Evolutionary conservation across 2,888 invertebrate genomes (phyloP), one percentile per base, ranked within the genome.

Genomic region (Harmothoe impar): DNA sequence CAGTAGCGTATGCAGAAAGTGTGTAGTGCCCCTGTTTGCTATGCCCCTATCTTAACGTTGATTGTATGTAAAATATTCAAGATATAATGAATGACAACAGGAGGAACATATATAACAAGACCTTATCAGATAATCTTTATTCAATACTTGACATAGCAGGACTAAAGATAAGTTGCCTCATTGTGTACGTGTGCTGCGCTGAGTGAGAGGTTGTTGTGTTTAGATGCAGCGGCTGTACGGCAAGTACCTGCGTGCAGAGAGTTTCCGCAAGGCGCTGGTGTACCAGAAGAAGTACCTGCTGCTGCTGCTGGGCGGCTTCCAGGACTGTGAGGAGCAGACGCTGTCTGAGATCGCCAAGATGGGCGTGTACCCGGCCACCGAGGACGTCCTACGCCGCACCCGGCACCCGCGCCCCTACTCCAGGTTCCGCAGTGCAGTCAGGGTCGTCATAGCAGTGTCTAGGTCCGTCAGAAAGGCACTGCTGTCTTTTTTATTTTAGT

Each of bases 211-310:
- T 43, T 43, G 10, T 43, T 43, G 43, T 43, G 43, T 43, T 43
- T 43, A 95, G 94, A 94, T 95, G 85, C 94, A 95, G 91, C 92
- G 95, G 51, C 91, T 95, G 89, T 95, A 95, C 91, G 94, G 95
- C 56, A 97, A 97, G 94, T 98, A 97, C 95, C 96, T 98, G 93
- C 97, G 98, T 54, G 97, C 98, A 5, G 98, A 98, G 95, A 98
- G 98, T 94, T 98, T 97, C 94, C 97, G 98, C 91, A 98, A 98
- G 95, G 98, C 98, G 23, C 96, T 99, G 90, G 97, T 98, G 89
- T 98, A 98, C 97, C 99, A 99, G 96, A 99, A 99, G 96, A 97
- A 97, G 31, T 99, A 98, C 95, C 96, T 99, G 90, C 97, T 98
- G 92, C 97, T 97, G 25, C 97, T 98, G 91, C 95, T 98, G 81